Evolutionary conservation across 2,797 vertebrate species (phyloP), one percentile per base, ranked within the genome.

Genomic region (Eospalax fontanierii): DNA sequence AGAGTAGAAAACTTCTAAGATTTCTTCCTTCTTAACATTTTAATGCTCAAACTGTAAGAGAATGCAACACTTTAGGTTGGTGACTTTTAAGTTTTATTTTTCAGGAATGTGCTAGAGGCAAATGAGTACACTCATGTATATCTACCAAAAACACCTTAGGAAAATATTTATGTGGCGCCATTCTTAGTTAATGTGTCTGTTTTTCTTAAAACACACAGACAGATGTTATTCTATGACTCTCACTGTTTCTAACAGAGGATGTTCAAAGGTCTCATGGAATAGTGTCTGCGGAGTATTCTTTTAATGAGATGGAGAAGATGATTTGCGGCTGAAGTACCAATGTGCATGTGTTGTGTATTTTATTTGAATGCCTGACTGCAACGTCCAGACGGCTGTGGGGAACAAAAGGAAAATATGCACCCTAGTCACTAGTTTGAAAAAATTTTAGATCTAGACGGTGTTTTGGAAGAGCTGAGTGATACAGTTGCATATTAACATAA

Each of bases 51-150:
- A 79, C 50, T 94, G 6, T 61, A 89, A 96, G 87, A 97, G 40
- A 95, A 75, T 68, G 26, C 14, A 40, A n/a, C 38, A 90, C 43
- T 94, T 94, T 91, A 91, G 71, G 40, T 81, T 90, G 28, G 66
- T 95, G 87, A 89, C 88, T 94, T 95, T 46, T 84, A 94, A 70
- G 59, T 81, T 96, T 93, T 96, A 84, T 79, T 95, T 93, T 95
- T 86, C 35, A 81, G 91, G 46, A 92, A 73, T 61, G 54, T 59
- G 74, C 43, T 89, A 85, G 87, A 94, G 87, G 70, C 40, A 85
- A 63, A 89, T 91, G 65, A 91, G 54, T 68, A 88, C 89, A 71
- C 16, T 75, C 46, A 59, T 61, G 26, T 89, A 38, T 78, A 38
- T 78, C 84, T 92, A 73, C 38, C 43, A 88, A 50, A 89, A 95